Base-by-base conservation (phyloP, 2,797 vertebrate genomes). In the Sebastes flavidus region DNA sequence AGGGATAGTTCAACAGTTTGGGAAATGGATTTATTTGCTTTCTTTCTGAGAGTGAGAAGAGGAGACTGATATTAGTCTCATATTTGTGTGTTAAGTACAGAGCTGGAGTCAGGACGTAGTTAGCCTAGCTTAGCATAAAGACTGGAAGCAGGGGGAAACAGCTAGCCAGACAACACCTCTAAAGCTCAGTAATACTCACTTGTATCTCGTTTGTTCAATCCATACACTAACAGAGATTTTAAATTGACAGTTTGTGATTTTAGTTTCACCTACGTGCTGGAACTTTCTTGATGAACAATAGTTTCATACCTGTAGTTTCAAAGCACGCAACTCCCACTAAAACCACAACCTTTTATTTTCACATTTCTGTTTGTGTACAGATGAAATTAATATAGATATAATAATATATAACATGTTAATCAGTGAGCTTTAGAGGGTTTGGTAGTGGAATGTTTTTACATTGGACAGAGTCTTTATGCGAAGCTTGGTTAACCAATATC, bases 41-140 rank as follows among this genome's bases (percentile, higher is more conserved):
- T 59, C 6, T 52, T 34, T 18, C 22, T 67, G 30, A 42, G 30
- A 38, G 5, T 52, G 20, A 42, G 20, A 42, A 20, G 9, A 73
- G 12, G 38, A 3, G 54, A 3, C 46, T 34, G 20, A 34, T 25
- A 4, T 0, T 9, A n/a, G 18, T 9, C 42, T 46, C 3, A 25
- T 61, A n/a, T 62, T 8, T 61, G 49, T 65, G 60, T 54, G 3
- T 52, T n/a, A 10, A 22, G 18, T 58, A 38, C 14, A 38, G 12
- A 52, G 29, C 46, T 34, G 30, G 30, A 59, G 22, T 42, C 32
- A 16, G 22, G 16, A 25, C 1, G 36, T 38, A 38, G 12, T 65
- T 67, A 56, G 25, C 34, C 27, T 56, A 68, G 56, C n/a, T 66
- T 73, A 54, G 62, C 70, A 72, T 66, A 12, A 72, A 66, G 22